Percentiles rank a stretch among this genome's conserved stretches.
Evolutionary conservation across 2,888 invertebrate species (phyloP).

Genomic region (Aporophyla nigra): DNA sequence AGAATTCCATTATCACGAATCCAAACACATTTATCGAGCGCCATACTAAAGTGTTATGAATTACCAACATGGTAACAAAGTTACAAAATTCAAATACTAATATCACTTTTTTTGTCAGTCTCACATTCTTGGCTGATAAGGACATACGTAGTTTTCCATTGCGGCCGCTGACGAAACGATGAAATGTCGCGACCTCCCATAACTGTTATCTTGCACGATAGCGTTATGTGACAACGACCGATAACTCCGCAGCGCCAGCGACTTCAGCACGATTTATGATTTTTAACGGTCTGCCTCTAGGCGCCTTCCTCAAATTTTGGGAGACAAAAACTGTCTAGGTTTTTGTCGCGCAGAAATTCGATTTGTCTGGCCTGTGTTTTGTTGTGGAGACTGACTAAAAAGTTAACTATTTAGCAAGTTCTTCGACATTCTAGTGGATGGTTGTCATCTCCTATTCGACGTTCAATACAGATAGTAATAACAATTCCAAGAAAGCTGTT

Average conservation of each 20-base stretch:
- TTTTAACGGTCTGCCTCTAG: constrained; percentile 56
- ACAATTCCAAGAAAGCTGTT: not conserved
- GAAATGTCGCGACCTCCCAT: constrained; percentile 78
- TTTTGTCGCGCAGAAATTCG: constrained; percentile 22
- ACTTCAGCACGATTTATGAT: constrained; percentile 65
- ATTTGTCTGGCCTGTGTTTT: constrained; percentile 23
- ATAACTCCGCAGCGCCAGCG: constrained; percentile 60
- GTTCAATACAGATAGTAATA: constrained; percentile 10
- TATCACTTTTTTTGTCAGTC: constrained; percentile 60
- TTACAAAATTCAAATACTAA: constrained; percentile 64
- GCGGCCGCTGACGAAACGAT: constrained; percentile 63
- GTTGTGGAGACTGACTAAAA: constrained; percentile 3
- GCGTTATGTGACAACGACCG: constrained; percentile 71
- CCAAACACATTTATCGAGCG: constrained; percentile 57
- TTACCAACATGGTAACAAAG: constrained; percentile 38
- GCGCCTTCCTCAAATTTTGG: constrained; percentile 40
- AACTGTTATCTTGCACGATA: constrained; percentile 76
- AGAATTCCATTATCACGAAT: constrained; percentile 41
- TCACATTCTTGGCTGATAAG: constrained; percentile 67
- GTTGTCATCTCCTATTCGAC: constrained; percentile 8
- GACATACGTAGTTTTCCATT: constrained; percentile 65
- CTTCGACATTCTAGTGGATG: not conserved
- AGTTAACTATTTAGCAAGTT: not conserved
- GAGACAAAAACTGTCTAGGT: constrained; percentile 36
- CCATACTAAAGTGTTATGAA: constrained; percentile 41